Percentiles rank a stretch among this genome's conserved stretches.
phyloP scores from a whole-genome alignment of 2,113 vertebrate genomes.

The Halcyon senegalensis region DNA sequence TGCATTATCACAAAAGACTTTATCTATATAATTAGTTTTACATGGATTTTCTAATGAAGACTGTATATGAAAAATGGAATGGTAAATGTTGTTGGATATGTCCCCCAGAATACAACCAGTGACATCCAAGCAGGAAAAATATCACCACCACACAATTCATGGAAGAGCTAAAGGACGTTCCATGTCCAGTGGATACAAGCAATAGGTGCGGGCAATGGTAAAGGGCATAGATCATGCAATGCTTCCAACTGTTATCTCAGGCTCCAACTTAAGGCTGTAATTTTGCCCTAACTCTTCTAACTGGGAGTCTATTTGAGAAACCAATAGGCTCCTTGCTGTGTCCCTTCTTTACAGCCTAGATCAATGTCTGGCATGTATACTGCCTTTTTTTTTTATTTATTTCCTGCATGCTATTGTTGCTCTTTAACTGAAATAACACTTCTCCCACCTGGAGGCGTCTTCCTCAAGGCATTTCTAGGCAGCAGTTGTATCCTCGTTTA shows the following conservation, averaged over 20 bases:
- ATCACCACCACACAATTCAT: neutral
- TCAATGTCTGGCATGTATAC: neutral
- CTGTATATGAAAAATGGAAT: neutral
- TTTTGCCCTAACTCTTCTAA: neutral
- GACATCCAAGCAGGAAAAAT: neutral
- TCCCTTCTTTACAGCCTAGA: neutral
- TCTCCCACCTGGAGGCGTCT: neutral
- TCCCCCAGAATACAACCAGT: neutral
- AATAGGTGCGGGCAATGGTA: neutral
- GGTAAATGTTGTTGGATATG: neutral
- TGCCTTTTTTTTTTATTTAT: neutral
- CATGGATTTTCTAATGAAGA: slow-evolving; percentile 19
- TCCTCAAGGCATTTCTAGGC: neutral
- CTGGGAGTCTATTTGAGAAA: neutral
- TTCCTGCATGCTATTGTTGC: neutral
- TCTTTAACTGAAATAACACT: neutral
- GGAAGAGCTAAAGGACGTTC: neutral
- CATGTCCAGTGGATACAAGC: neutral
- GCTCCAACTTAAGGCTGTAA: neutral
- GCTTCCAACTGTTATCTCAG: neutral
- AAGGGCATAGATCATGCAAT: neutral
- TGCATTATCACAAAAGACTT: neutral
- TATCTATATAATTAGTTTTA: slow-evolving; percentile 51
- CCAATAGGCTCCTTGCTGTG: neutral
- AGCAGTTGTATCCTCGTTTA: neutral